Evolutionary conservation across 2,888 invertebrate species (phyloP), one percentile per base, ranked within the genome.

Genomic region (Nycteola revayana): DNA sequence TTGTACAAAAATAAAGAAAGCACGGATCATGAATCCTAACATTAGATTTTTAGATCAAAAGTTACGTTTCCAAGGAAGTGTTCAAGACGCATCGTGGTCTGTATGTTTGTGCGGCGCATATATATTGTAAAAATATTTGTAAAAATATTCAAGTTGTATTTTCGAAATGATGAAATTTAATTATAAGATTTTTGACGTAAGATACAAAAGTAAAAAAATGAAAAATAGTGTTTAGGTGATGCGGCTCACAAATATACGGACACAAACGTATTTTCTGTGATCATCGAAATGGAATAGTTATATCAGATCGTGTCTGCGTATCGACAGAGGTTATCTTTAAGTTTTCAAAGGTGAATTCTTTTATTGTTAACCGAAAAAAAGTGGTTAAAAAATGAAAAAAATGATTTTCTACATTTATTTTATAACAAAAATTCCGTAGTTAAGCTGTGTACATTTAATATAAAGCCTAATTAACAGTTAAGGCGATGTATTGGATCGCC

Each of bases 41-140:
- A 66, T 84, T 87, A 87, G 86, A 82, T 73, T 60, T 77, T 78
- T 87, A 87, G 84, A 79, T 67, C 79, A 67, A 81, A 81, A 75
- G 73, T 77, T 83, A 80, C 87, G 87, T 87, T 87, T 87, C 87
- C 87, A 83, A 77, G 81, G 75, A 87, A 86, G 86, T 87, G 86
- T 87, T 87, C 87, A 85, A 59, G 66, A 63, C 66, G 47, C 63
- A 65, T 45, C 43, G 50, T 47, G 45, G 50, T 59, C 55, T 53
- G 40, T 56, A 56, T 66, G 72, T 69, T 68, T 70, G 67, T 57
- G 68, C 56, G 62, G 47, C 60, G 41, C 34, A 49, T 36, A 41
- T 9, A 8, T 28, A 42, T 32, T 56, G 48, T 61, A 61, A 58
- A 42, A 43, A 59, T 65, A 60, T 61, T 66, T 70, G 63, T 71